Conservation (phyloP, 2,797 vertebrate genomes). For the Oreonectes daqikongensis region DNA sequence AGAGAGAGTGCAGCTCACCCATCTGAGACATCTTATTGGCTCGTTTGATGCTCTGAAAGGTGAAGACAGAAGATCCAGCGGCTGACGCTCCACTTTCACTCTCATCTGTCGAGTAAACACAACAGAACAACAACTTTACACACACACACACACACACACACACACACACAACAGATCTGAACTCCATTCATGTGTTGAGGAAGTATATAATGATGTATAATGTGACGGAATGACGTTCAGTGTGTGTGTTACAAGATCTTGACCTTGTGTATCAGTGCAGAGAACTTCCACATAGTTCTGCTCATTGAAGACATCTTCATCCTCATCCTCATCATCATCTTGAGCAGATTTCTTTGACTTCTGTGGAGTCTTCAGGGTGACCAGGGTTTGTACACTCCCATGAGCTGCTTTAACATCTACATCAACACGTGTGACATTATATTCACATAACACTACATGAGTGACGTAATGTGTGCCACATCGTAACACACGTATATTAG, state of each 20-base stretch:
- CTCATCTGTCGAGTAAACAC: constrained; percentile 71
- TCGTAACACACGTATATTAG: too few species aligned
- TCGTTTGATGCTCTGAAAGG: constrained; percentile 86
- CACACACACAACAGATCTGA: not conserved
- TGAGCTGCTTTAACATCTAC: constrained; percentile 70
- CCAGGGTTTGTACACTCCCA: constrained; percentile 73
- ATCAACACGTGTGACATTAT: not conserved
- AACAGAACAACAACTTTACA: not conserved
- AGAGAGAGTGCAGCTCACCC: constrained; percentile 73
- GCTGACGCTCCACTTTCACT: constrained; percentile 73
- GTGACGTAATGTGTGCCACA: too few species aligned
- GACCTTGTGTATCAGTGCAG: constrained; percentile 80
- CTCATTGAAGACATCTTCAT: constrained; percentile 77
- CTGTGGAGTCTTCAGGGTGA: constrained; percentile 75
- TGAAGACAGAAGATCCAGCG: constrained; percentile 84
- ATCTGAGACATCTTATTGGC: constrained; percentile 87
- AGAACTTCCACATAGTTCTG: constrained; percentile 84
- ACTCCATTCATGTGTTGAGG: too few species aligned
- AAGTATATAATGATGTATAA: too few species aligned
- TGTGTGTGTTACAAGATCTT: not conserved
- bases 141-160: not conserved
- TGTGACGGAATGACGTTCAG: too few species aligned
- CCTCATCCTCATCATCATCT: constrained; percentile 65
- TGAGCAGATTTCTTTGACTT: constrained; percentile 59
- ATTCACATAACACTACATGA: too few species aligned